These are phyloP conservation scores for Achatina immaculata DNA, from an alignment of 1,140 invertebrate genomes.

Conservation along the genomic window DNA sequence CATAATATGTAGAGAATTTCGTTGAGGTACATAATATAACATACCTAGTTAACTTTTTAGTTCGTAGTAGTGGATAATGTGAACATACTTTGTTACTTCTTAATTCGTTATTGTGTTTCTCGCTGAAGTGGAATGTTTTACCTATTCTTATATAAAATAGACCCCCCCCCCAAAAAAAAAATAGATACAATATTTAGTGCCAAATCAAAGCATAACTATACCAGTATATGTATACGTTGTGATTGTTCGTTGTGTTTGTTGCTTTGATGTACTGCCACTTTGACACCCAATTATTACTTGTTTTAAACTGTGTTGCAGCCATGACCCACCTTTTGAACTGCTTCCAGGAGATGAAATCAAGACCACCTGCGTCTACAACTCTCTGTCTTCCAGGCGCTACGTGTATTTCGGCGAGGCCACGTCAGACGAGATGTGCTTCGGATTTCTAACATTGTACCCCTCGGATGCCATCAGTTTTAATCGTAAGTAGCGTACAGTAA, in stretches of 20 bases:
- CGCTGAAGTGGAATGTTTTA: neutral
- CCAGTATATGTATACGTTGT: no score
- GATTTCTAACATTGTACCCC: conserved; percentile 32
- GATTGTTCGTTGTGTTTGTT: neutral
- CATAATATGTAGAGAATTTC: no score
- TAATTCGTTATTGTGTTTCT: no score
- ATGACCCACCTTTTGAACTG: conserved; percentile 32
- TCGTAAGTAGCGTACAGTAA: neutral
- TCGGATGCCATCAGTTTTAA: neutral
- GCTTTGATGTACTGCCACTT: neutral
- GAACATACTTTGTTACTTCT: no score
- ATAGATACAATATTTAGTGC: no score
- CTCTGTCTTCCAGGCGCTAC: neutral
- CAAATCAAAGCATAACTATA: no score
- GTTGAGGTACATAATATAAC: no score
- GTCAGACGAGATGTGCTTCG: conserved; percentile 41
- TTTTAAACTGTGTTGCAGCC: neutral
- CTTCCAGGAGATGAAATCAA: conserved; percentile 35
- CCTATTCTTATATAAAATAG: neutral
- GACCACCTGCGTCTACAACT: conserved; percentile 36
- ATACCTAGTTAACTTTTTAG: no score
- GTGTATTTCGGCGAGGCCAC: conserved; percentile 26
- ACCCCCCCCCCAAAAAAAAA: no score
- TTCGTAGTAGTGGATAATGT: no score
- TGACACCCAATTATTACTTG: neutral